A percentile compares a stretch with the other conserved stretches of the same genome.
phyloP scores from a whole-genome alignment of 2,113 vertebrate species.

The Trogon melanurus region DNA sequence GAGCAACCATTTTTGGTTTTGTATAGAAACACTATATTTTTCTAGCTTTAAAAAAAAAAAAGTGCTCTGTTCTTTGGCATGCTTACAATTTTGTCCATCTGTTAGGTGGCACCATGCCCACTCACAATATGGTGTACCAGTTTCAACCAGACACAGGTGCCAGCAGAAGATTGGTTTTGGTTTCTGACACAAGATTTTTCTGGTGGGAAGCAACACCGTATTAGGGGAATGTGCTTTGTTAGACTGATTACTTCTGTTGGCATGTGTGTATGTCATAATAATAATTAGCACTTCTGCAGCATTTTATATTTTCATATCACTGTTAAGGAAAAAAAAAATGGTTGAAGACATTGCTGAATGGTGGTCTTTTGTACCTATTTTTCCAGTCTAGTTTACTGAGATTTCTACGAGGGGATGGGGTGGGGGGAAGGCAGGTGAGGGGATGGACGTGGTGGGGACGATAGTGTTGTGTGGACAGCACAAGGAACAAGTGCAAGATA shows the following conservation, averaged over 20 bases:
- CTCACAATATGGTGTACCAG: slow-evolving; percentile 66
- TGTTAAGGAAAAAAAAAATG: background rate
- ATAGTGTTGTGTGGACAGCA: background rate
- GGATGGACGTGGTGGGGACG: too few species aligned
- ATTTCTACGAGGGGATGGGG: background rate
- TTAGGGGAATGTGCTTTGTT: slow-evolving; percentile 63
- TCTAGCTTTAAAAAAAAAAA: background rate
- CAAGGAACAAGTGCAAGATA: background rate
- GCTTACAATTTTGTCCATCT: slow-evolving; percentile 62
- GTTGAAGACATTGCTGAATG: background rate
- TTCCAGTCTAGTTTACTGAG: background rate
- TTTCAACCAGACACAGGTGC: slow-evolving; percentile 65
- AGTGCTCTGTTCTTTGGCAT: slow-evolving; percentile 59
- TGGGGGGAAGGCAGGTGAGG: too few species aligned
- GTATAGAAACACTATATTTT: background rate
- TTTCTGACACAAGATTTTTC: slow-evolving; percentile 68
- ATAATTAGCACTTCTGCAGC: slow-evolving; percentile 24
- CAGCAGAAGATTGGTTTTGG: slow-evolving; percentile 46
- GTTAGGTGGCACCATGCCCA: slow-evolving; percentile 71
- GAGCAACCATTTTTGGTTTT: background rate
- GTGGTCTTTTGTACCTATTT: background rate
- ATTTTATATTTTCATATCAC: slow-evolving; percentile 36
- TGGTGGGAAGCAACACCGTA: slow-evolving; percentile 20
- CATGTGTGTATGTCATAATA: slow-evolving; percentile 39
- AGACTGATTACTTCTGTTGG: slow-evolving; percentile 68